A percentile compares a stretch with the other conserved stretches of the same genome.
phyloP scores from a whole-genome alignment of 2,888 invertebrate species.

The Autographa gamma region DNA sequence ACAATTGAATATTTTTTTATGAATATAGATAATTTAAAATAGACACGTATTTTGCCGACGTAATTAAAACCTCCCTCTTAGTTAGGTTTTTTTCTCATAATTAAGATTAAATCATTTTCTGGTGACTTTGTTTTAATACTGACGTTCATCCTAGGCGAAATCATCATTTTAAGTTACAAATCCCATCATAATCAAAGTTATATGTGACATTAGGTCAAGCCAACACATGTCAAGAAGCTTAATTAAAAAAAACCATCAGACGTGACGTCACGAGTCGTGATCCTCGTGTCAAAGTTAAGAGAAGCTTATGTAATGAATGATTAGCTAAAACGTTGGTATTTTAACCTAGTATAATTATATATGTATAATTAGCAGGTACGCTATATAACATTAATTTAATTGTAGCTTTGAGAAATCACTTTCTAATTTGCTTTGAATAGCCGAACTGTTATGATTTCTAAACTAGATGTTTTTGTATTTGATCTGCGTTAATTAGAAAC shows the following conservation, averaged over 20 bases:
- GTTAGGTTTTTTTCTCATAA: too few relatives aligned
- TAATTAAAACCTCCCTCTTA: too few relatives aligned
- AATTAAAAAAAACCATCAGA: conserved; percentile 3
- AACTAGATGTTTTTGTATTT: not conserved
- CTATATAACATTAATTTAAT: conserved; percentile 24
- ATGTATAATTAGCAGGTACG: conserved; percentile 42
- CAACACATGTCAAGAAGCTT: not conserved
- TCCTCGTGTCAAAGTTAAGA: conserved; percentile 21
- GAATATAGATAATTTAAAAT: too few relatives aligned
- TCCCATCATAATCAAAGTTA: too few relatives aligned
- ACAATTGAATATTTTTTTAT: too few relatives aligned
- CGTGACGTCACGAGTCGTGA: conserved; percentile 36
- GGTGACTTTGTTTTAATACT: too few relatives aligned
- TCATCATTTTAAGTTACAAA: too few relatives aligned
- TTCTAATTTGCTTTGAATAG: conserved; percentile 14
- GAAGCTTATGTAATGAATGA: conserved; percentile 34
- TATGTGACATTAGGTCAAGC: too few relatives aligned
- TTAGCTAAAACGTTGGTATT: conserved; percentile 14
- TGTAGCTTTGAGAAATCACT: conserved; percentile 11
- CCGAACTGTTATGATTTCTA: not conserved
- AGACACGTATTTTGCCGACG: too few relatives aligned
- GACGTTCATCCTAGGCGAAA: too few relatives aligned
- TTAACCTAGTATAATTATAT: conserved; percentile 31
- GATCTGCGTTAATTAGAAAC: not conserved
- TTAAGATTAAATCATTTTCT: too few relatives aligned